These are phyloP conservation scores for Cotesia congregata DNA, from an alignment of 2,888 invertebrate species.

Conservation along the genomic window DNA sequence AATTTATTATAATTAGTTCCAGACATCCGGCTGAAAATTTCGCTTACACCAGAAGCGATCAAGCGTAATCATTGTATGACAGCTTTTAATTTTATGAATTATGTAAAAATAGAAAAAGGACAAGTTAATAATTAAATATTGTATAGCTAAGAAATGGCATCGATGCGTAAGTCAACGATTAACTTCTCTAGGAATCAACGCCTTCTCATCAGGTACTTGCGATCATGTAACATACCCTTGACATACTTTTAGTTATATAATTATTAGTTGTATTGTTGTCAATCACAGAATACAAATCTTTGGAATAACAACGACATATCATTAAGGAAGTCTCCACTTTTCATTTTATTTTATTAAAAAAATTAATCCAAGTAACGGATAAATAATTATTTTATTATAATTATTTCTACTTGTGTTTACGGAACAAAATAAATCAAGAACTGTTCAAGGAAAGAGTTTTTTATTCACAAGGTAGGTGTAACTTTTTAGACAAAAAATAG, in stretches of 20 bases:
- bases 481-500: neutral
- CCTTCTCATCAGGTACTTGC: constrained; percentile 35
- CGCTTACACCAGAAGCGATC: neutral
- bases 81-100: neutral
- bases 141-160: neutral
- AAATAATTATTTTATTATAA: neutral
- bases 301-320: constrained; percentile 21
- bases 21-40: constrained; percentile 16
- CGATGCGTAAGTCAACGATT: neutral
- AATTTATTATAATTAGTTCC: neutral
- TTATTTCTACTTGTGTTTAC: neutral
- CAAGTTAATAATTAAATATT: neutral
- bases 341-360: neutral
- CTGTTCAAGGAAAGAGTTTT: neutral
- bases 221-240: constrained; percentile 51
- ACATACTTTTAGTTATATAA: constrained; percentile 43
- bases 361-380: no score
- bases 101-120: neutral
- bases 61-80: neutral
- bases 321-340: neutral
- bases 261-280: constrained; percentile 6
- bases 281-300: constrained; percentile 12
- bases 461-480: neutral
- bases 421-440: neutral
- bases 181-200: constrained; percentile 25